Conservation (phyloP, 2,113 vertebrate genomes). For the Geococcyx californianus region DNA sequence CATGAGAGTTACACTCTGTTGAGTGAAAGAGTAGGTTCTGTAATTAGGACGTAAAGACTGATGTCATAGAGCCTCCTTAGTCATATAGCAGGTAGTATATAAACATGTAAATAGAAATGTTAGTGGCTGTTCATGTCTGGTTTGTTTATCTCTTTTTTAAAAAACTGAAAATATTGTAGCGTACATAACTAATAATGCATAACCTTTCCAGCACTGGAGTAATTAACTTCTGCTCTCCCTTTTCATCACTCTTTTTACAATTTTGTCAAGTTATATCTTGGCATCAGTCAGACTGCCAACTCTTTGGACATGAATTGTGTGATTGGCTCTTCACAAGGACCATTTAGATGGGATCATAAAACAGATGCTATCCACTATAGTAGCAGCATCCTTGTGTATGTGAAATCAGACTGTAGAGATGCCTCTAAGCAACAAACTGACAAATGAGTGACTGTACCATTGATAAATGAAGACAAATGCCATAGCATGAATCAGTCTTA, state of each 20-base stretch:
- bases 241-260: not conserved
- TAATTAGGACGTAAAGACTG: not conserved
- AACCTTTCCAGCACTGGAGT: not conserved
- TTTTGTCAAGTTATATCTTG: not conserved
- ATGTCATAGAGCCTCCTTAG: not conserved
- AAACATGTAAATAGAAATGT: not conserved
- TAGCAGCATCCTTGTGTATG: not conserved
- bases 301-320: not conserved
- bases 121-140: not conserved
- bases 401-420: not conserved
- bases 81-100: not conserved
- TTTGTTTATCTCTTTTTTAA: not conserved
- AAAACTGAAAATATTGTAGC: not conserved
- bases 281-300: not conserved
- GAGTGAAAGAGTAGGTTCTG: not conserved
- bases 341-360: not conserved
- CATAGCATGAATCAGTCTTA: not conserved
- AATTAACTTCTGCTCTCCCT: not conserved
- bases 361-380: not conserved
- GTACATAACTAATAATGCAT: not conserved
- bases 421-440: not conserved
- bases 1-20: not conserved
- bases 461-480: not conserved
- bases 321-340: not conserved
- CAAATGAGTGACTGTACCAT: not conserved